Conservation (phyloP, 1,140 invertebrate species). For the Euura saliciscinereae region DNA sequence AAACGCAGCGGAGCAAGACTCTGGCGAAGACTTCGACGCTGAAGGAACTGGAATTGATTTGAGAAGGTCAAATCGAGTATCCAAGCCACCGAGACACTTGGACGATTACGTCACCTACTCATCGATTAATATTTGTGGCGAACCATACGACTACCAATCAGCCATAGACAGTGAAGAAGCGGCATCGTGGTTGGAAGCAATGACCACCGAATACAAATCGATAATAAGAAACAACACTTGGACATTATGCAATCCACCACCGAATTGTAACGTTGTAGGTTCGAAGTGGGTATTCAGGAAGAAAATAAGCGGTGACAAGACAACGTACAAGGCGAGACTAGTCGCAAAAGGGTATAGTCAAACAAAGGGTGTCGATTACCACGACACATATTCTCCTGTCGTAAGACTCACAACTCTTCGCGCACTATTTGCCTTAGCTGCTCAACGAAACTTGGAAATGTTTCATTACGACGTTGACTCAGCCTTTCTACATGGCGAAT, state of each 20-base stretch:
- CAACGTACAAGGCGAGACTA: background rate
- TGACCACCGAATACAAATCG: slow-evolving; percentile 36
- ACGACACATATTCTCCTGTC: background rate
- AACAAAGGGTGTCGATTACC: background rate
- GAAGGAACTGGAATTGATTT: background rate
- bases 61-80: background rate
- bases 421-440: background rate
- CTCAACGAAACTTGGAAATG: background rate
- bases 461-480: background rate
- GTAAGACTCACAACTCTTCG: background rate
- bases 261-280: slow-evolving; percentile 32
- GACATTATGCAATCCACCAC: slow-evolving; percentile 34
- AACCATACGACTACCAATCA: background rate
- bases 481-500: background rate
- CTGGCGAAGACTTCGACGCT: too few relatives aligned
- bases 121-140: background rate
- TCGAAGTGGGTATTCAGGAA: background rate
- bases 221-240: slow-evolving; percentile 34
- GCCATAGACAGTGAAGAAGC: background rate
- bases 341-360: too few relatives aligned
- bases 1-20: too few relatives aligned
- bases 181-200: slow-evolving; percentile 40
- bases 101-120: background rate
- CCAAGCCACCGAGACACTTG: background rate
- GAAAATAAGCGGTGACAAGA: background rate